phyloP scores from a whole-genome alignment of 2,113 vertebrate species.

The Lampris megalopsis region DNA sequence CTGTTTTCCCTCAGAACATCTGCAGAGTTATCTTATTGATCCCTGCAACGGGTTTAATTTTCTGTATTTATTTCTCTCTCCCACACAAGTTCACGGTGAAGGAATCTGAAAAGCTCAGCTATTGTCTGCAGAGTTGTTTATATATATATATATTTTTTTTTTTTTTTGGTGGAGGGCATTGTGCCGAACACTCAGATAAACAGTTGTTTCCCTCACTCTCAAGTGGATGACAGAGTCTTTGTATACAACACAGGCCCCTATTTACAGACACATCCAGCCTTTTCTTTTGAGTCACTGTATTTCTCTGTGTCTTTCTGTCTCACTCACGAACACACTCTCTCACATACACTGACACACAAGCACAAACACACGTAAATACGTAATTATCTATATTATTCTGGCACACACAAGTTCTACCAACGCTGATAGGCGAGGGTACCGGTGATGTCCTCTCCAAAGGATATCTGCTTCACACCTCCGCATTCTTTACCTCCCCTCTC shows the following conservation, averaged over 20 bases:
- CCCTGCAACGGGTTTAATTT: neutral
- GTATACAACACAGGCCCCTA: conserved; percentile 49
- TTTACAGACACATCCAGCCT: conserved; percentile 28
- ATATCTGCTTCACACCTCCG: conserved; percentile 58
- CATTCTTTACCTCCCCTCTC: conserved; percentile 19
- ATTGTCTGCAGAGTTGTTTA: neutral
- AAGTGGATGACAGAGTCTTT: conserved; percentile 45
- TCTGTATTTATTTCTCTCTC: neutral
- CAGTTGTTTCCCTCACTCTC: conserved; percentile 26
- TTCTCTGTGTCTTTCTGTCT: neutral
- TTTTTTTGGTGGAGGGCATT: neutral
- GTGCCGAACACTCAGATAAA: conserved; percentile 24
- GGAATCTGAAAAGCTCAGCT: conserved; percentile 16
- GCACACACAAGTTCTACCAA: conserved; percentile 6
- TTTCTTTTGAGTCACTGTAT: neutral
- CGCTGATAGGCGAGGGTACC: conserved; percentile 20
- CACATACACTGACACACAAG: conserved; percentile 43
- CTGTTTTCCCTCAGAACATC: neutral
- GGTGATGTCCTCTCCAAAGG: conserved; percentile 7
- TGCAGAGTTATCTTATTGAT: neutral
- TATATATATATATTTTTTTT: too few relatives aligned
- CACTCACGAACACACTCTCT: conserved; percentile 30
- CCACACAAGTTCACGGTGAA: neutral
- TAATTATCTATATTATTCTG: neutral
- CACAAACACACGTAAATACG: neutral